Base-by-base conservation (phyloP, 2,113 vertebrate genomes). In the Amphiprion percula region DNA sequence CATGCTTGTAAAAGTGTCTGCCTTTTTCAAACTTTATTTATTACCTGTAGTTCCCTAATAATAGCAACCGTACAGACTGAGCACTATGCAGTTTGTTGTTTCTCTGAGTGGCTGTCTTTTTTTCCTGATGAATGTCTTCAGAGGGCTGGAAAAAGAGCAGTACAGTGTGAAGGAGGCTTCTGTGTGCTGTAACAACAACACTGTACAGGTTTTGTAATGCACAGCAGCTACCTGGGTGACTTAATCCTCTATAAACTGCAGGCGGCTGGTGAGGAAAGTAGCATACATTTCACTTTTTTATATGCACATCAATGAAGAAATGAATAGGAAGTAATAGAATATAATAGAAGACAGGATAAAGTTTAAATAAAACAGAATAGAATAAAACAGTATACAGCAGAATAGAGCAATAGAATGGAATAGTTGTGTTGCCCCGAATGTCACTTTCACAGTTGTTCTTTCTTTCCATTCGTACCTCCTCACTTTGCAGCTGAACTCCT, bases 381-480 rank as follows among this genome's bases (percentile, higher is more conserved):
- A 76, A 41, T 16, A 64, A 16, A 26, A 19, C 2, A 55, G 23
- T 46, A 26, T 4, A 50, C 9, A 55, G 8, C 15, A 6, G 3
- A 59, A 1, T 10, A 49, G 1, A 69, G 54, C 15, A 54, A 68
- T 14, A 50, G 30, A 37, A 39, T 14, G n/a, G 19, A 21, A 15
- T 11, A 4, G 47, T 17, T 65, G 41, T 49, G 75, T 74, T 80
- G 75, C 64, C 17, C 37, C 47, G 19, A 4, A 47, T 24, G 74
- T 46, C 28, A 70, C 55, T 74, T 52, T 16, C 55, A 53, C 62
- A 60, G 54, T 74, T 68, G 0, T 10, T 44, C 4, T 53, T 21
- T 24, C 50, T 70, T 70, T 68, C 46, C 63, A 55, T 63, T 60
- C 77, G 37, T 90, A 90, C 86, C 89, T 90, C 77, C 71, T 37